Evolutionary conservation across 2,888 invertebrate species (phyloP).

Genomic region (Neoitamus cyanurus): DNA sequence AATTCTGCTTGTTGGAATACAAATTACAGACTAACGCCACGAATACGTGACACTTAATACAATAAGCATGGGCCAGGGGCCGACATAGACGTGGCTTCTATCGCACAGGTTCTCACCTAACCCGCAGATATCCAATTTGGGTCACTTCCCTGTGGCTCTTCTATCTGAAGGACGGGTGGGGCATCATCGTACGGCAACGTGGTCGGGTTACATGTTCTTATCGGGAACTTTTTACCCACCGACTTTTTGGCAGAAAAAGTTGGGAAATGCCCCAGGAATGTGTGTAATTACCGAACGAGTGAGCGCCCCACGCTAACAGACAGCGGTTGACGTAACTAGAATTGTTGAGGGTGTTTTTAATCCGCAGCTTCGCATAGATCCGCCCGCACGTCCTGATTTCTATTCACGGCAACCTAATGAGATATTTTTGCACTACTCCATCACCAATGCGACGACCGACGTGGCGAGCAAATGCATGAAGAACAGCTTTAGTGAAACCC

Average conservation of each 20-base stretch:
- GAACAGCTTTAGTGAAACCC: neutral
- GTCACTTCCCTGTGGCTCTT: neutral
- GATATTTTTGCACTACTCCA: neutral
- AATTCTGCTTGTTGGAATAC: slow-evolving; percentile 25
- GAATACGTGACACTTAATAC: slow-evolving; percentile 2
- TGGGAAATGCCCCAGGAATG: neutral
- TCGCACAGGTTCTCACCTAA: slow-evolving; percentile 1
- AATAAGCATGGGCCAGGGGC: neutral
- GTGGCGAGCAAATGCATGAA: neutral
- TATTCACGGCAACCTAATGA: slow-evolving; percentile 9
- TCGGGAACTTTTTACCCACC: neutral
- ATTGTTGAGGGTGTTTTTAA: neutral
- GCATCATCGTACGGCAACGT: neutral
- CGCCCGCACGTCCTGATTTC: neutral
- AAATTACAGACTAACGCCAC: slow-evolving; percentile 16
- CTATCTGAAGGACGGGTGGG: neutral
- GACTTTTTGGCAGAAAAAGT: slow-evolving; percentile 2
- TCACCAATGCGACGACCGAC: neutral
- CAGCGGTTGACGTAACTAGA: neutral
- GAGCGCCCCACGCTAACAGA: neutral
- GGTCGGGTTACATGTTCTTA: neutral
- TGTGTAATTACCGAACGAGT: neutral
- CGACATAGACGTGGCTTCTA: neutral
- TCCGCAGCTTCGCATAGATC: neutral
- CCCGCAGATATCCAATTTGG: slow-evolving; percentile 11